Evolutionary conservation across 2,888 invertebrate species (phyloP).

Genomic region (Atherix ibis): DNA sequence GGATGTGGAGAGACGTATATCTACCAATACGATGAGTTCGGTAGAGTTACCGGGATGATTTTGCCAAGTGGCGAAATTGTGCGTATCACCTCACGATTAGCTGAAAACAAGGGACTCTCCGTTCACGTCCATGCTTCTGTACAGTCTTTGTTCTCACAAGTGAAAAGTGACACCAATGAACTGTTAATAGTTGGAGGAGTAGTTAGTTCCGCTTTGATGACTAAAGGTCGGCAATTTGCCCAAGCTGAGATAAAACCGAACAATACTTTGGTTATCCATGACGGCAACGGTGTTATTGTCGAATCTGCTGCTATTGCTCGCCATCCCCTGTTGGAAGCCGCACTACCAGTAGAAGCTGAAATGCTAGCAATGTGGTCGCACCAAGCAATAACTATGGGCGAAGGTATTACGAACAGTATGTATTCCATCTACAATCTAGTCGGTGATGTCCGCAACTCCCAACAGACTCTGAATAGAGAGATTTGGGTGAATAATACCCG

Average conservation of each 20-base stretch:
- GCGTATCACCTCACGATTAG: conserved; percentile 59
- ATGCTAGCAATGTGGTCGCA: conserved; percentile 83
- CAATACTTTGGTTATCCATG: conserved; percentile 58
- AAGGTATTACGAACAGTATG: conserved; percentile 59
- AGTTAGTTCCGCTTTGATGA: conserved; percentile 52
- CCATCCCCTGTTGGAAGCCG: conserved; percentile 68
- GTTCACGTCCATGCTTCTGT: conserved; percentile 50
- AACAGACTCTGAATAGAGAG: conserved; percentile 67
- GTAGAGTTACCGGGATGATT: conserved; percentile 70
- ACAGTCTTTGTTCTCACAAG: conserved; percentile 39
- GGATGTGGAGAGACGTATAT: conserved; percentile 77
- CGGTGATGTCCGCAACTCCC: conserved; percentile 71
- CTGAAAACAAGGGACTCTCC: conserved; percentile 58
- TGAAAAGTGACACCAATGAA: conserved; percentile 39
- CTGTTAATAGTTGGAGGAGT: conserved; percentile 46
- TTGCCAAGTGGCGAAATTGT: conserved; percentile 85
- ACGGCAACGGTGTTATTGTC: conserved; percentile 58
- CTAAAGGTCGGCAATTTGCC: conserved; percentile 53
- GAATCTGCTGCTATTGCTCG: conserved; percentile 64
- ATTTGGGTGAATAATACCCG: conserved; percentile 84
- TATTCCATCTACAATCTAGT: conserved; percentile 66
- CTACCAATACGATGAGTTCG: conserved; percentile 81
- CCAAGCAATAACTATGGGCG: conserved; percentile 62
- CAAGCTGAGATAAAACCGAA: conserved; percentile 63
- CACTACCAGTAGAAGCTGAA: conserved; percentile 74